Percentiles rank a stretch among this genome's conserved stretches.
Conservation (phyloP, 2,797 vertebrate species). For the Xerus rutilus region DNA sequence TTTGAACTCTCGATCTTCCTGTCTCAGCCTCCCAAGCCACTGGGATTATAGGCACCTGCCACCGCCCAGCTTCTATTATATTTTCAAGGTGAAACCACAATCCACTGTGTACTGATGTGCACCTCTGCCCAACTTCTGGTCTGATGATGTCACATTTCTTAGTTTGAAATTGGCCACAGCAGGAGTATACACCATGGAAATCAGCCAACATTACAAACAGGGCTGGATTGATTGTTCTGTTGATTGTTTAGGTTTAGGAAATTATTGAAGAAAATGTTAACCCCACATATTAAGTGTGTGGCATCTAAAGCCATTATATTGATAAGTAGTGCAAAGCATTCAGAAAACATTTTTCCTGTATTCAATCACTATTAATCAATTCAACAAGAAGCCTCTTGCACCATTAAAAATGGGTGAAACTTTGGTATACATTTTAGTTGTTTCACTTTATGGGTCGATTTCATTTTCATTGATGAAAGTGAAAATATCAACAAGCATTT, state of each 20-base stretch:
- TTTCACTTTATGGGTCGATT: background rate
- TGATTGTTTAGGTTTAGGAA: background rate
- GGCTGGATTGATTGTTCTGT: background rate
- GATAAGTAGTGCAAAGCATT: background rate
- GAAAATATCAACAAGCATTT: background rate
- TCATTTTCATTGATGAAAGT: background rate
- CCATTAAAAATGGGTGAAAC: background rate
- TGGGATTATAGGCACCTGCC: no score
- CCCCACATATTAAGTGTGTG: background rate
- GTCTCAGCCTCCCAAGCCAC: no score
- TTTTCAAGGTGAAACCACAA: background rate
- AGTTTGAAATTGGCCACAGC: background rate
- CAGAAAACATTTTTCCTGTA: background rate
- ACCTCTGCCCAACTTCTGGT: background rate
- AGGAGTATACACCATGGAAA: background rate
- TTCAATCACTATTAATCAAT: background rate
- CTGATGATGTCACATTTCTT: background rate
- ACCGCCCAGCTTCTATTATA: no score
- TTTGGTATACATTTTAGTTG: background rate
- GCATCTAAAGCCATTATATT: background rate
- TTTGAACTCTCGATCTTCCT: no score
- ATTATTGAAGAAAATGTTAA: background rate
- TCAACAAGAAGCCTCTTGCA: background rate
- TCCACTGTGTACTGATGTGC: fast-evolving
- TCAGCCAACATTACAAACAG: background rate